Percentiles rank a stretch among this genome's conserved stretches.
Evolutionary conservation across 1,140 invertebrate species (phyloP).

Genomic region (Cotesia chilonis): DNA sequence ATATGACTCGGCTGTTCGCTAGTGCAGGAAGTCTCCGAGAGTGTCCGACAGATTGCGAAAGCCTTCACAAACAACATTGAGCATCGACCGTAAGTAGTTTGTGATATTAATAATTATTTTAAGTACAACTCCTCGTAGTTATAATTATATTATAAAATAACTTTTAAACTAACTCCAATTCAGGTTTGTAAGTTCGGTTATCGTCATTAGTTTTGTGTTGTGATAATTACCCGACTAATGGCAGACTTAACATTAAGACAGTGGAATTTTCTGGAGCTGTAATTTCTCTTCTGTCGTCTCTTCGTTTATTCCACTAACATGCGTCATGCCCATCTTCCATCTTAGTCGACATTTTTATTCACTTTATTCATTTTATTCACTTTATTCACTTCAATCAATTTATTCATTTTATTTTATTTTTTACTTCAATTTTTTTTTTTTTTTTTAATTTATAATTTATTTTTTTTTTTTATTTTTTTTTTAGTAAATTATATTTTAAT

Average conservation of each 20-base stretch:
- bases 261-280: not conserved
- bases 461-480: too few species aligned
- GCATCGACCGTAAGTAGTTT: slow-evolving; percentile 63
- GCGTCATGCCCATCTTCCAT: slow-evolving; percentile 47
- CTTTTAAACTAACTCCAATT: too few species aligned
- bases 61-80: slow-evolving; percentile 63
- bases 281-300: not conserved
- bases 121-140: slow-evolving; percentile 21
- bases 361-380: slow-evolving; percentile 2
- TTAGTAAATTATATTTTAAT: too few species aligned
- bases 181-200: too few species aligned
- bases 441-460: too few species aligned
- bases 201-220: too few species aligned
- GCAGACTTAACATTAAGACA: not conserved
- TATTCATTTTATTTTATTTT: not conserved
- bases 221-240: too few species aligned
- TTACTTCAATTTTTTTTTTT: too few species aligned
- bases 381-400: not conserved
- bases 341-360: slow-evolving; percentile 24
- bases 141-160: not conserved
- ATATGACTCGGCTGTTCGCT: slow-evolving; percentile 44
- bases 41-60: slow-evolving; percentile 53
- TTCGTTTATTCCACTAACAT: slow-evolving; percentile 13
- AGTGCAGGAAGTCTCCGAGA: slow-evolving; percentile 47
- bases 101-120: slow-evolving; percentile 33